Evolutionary conservation across 2,797 vertebrate species (phyloP), one percentile per base, ranked within the genome.

Genomic region (Amblyraja radiata): DNA sequence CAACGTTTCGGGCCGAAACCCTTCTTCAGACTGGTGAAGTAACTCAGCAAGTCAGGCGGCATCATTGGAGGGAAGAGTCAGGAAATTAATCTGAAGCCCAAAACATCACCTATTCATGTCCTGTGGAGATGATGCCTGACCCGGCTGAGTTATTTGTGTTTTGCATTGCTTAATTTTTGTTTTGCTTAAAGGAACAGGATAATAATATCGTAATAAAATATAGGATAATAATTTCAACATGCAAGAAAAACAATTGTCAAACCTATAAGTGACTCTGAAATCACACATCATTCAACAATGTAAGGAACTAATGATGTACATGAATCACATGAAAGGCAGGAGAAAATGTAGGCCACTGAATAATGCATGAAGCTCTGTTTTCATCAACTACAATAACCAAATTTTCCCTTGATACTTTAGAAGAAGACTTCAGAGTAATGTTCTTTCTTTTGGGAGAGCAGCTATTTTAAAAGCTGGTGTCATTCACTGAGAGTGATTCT

Each of bases 391-490:
- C 63, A 39, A 65, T 36, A 92, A 28, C 90, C 76, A 39, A 76
- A 92, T 54, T 92, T 91, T 92, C 90, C 71, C 39, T 7, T 6
- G 90, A 54, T 25, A 73, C 39, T 71, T 58, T 92, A 10, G 10
- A 73, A 74, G 68, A 71, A 39, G 65, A 54, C 6, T 74, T 73
- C 68, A 74, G 18, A 91, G 21, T 73, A 71, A 76, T n/a, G 39
- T 74, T 54, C 25, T 76, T 25, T 65, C 16, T 36, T 32, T 46
- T 74, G 36, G 68, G 25, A 25, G 65, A 36, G 71, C 90, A 46
- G 90, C 18, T 74, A 74, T 92, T 92, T 68, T n/a, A 88, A 88
- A 92, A 54, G 74, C 71, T 76, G 90, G 21, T 92, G 39, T 73
- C 14, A 74, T 46, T 9, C 90, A 74, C 25, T 54, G 23, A 10